Evolutionary conservation across 2,113 vertebrate species (phyloP), one percentile per base, ranked within the genome.

Genomic region (Entelurus aequoreus): DNA sequence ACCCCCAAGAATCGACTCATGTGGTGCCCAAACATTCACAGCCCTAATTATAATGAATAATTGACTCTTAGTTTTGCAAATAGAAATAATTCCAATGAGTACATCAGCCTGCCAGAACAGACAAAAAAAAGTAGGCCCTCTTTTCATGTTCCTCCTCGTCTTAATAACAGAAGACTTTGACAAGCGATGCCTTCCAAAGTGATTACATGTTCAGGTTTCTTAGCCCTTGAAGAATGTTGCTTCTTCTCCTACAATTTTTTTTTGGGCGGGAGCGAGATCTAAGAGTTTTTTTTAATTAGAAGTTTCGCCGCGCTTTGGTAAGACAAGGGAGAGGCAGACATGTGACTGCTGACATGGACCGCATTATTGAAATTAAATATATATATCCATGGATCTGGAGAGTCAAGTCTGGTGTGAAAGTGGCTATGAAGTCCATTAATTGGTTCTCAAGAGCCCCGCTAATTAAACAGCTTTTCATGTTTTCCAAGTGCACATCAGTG

Each of bases 261-360:
- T 21, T 60, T 28, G 2, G 53, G 66, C 58, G 74, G 67, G 80
- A 66, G 68, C 57, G 47, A 49, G 48, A 61, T 61, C 35, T 71
- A 64, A 83, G 71, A 62, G 75, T 77, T 76, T 81, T 64, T 28
- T 77, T 71, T 89, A 87, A 88, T 88, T 89, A 63, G 76, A 75
- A 63, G 52, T 50, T 58, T 72, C 66, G 57, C 52, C 36, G 38
- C 12, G 42, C 72, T 68, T 72, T 62, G 57, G 54, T 35, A 54
- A 59, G 67, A 68, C 40, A 60, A 51, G 40, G 40, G 63, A 47
- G 47, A 49, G 61, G 72, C 54, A 54, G 54, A 59, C 36, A 66
- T 56, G 57, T 67, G 63, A 76, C 63, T 19, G 42, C 72, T 65
- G 65, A 75, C 69, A 83, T 72, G 52, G 44, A 70, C 76, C 74